These are phyloP conservation scores for Myotis daubentonii DNA, from an alignment of 2,797 vertebrate genomes.

Conservation along the genomic window DNA sequence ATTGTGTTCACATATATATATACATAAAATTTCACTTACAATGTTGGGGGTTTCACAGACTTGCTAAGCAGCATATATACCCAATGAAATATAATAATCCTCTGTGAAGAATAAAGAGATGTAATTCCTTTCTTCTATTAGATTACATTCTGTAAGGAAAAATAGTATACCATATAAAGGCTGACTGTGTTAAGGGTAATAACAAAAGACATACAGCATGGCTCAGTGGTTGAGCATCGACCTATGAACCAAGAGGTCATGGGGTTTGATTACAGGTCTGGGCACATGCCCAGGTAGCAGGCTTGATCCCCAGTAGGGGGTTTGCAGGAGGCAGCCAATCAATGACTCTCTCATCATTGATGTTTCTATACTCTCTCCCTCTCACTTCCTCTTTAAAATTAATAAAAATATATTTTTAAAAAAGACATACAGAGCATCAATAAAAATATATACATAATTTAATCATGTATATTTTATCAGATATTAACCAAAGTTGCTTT, in stretches of 20 bases:
- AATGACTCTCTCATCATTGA: no score
- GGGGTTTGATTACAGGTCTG: no score
- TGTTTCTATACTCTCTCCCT: no score
- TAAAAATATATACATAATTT: background rate
- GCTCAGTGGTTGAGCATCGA: no score
- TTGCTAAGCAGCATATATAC: background rate
- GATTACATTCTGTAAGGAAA: background rate
- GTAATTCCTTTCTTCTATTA: background rate
- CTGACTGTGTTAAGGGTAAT: background rate
- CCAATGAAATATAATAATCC: background rate
- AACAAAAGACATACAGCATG: background rate
- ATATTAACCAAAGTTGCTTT: background rate
- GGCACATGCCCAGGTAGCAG: no score
- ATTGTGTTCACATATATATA: background rate
- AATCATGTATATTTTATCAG: background rate
- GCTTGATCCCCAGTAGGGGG: no score
- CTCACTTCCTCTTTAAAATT: no score
- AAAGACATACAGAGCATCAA: background rate
- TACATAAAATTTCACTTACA: background rate
- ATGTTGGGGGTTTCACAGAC: background rate
- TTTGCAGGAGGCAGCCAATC: no score
- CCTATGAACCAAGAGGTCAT: no score
- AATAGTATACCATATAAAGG: background rate
- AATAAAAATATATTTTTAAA: no score
- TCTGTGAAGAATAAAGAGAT: background rate